Conservation (phyloP, 2,113 vertebrate species). For the Marcusenius ussheri region DNA sequence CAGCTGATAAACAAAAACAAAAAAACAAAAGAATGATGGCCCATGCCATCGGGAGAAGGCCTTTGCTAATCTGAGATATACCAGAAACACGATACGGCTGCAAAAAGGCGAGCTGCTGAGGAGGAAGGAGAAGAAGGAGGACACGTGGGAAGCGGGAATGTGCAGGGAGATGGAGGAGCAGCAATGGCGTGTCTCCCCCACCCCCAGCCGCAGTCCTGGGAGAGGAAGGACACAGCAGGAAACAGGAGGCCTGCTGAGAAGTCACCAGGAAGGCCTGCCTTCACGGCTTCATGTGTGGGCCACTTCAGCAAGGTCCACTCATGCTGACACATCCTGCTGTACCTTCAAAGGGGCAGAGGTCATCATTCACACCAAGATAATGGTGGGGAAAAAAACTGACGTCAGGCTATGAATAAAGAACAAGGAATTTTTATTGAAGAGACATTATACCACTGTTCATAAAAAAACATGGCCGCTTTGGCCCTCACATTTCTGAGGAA, state of each 20-base stretch:
- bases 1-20: neutral
- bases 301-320: neutral
- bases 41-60: neutral
- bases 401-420: neutral
- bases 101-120: neutral
- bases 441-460: neutral
- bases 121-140: neutral
- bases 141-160: neutral
- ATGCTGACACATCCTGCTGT: neutral
- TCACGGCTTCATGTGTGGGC: neutral
- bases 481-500: neutral
- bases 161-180: neutral
- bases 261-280: neutral
- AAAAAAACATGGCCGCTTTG: neutral
- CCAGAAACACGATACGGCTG: neutral
- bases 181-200: neutral
- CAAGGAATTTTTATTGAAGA: neutral
- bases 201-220: neutral
- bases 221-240: neutral
- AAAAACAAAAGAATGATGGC: neutral
- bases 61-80: neutral
- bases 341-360: neutral
- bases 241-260: neutral
- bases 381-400: neutral
- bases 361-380: neutral